phyloP scores from a whole-genome alignment of 2,888 invertebrate genomes.

The Elgonia sp. region DNA sequence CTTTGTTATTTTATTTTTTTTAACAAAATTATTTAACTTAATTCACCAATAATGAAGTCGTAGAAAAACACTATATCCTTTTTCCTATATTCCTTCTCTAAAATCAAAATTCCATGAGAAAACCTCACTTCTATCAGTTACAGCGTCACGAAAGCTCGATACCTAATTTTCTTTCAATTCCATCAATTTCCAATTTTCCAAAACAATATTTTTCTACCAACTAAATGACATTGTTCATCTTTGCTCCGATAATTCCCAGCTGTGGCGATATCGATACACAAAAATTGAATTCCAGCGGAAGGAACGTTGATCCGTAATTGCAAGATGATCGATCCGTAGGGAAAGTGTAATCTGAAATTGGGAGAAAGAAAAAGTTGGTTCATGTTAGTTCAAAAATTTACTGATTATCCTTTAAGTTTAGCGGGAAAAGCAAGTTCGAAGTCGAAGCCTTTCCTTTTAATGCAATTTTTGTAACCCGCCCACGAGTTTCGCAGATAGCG shows the following conservation, averaged over 20 bases:
- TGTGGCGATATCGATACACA: too few relatives aligned
- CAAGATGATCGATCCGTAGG: too few relatives aligned
- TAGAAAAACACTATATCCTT: background rate
- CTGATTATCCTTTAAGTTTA: too few relatives aligned
- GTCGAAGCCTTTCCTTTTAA: constrained; percentile 57
- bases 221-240: background rate
- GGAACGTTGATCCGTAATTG: too few relatives aligned
- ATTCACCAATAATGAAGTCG: background rate
- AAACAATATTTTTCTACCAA: constrained; percentile 18
- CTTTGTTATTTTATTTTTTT: background rate
- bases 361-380: too few relatives aligned
- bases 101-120: background rate
- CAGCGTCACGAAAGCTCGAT: background rate
- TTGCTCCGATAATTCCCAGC: background rate
- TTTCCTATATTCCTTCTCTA: too few relatives aligned
- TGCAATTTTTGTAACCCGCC: constrained; percentile 69
- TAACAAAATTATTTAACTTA: background rate
- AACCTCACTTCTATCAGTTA: background rate
- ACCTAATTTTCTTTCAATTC: background rate
- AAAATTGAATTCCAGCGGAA: too few relatives aligned
- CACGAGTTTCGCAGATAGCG: constrained; percentile 67
- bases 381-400: too few relatives aligned
- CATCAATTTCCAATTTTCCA: constrained; percentile 1
- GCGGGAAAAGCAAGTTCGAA: constrained; percentile 19
- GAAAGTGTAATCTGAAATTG: too few relatives aligned